A percentile compares a stretch with the other conserved stretches of the same genome.
phyloP scores from a whole-genome alignment of 2,888 invertebrate species.

The Drosophila peninsularis region DNA sequence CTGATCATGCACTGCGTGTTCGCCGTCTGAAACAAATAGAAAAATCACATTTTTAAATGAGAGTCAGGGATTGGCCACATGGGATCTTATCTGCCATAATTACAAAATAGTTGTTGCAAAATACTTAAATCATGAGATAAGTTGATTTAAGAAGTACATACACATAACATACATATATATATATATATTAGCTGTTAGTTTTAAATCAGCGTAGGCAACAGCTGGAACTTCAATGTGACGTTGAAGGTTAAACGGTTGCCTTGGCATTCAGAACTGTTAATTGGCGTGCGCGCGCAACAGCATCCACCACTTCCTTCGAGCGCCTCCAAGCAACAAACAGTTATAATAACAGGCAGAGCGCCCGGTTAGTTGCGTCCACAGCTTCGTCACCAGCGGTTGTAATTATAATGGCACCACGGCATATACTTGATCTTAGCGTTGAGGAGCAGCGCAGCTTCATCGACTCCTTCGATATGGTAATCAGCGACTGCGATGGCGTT shows the following conservation, averaged over 20 bases:
- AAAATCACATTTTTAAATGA: not conserved
- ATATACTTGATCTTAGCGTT: constrained; percentile 72
- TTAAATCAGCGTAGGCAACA: constrained; percentile 11
- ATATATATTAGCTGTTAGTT: not conserved
- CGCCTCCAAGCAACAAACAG: constrained; percentile 8
- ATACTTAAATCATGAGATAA: constrained; percentile 31
- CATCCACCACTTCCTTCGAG: constrained; percentile 23
- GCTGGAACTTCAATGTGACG: constrained; percentile 56
- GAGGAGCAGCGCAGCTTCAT: constrained; percentile 83
- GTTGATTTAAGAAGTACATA: constrained; percentile 8
- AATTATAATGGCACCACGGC: constrained; percentile 55
- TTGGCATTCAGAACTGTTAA: constrained; percentile 37
- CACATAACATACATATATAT: not conserved
- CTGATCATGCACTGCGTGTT: constrained; percentile 2
- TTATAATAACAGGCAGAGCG: constrained; percentile 14
- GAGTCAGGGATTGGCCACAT: not conserved
- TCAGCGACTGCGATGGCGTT: constrained; percentile 87
- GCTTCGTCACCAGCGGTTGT: constrained; percentile 16
- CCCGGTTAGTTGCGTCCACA: constrained; percentile 20
- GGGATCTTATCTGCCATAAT: constrained; percentile 25
- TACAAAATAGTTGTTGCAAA: constrained; percentile 2
- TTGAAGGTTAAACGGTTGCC: constrained; percentile 63
- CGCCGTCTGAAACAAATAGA: not conserved
- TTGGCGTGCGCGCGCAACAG: constrained; percentile 66
- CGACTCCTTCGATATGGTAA: constrained; percentile 86